Conservation (phyloP, 2,113 vertebrate genomes). For the Agapornis roseicollis region DNA sequence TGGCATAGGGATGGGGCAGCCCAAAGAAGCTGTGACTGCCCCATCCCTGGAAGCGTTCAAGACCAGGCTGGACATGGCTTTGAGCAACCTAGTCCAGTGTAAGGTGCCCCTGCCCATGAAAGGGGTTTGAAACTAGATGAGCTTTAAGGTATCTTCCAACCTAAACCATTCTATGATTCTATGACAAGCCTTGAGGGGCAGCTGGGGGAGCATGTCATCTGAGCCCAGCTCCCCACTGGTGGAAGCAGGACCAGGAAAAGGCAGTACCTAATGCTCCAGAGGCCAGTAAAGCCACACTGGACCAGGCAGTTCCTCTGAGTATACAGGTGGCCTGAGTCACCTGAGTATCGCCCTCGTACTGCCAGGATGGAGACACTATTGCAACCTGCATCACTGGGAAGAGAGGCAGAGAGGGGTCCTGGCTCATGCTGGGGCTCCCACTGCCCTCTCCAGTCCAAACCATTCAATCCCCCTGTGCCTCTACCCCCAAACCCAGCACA, state of each 20-base stretch:
- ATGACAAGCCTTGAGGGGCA: neutral
- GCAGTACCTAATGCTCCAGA: neutral
- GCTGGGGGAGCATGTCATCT: neutral
- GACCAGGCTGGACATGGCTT: neutral
- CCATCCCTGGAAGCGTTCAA: neutral
- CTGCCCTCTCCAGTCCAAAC: neutral
- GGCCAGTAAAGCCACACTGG: neutral
- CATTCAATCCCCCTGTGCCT: rapidly evolving
- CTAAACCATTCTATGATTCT: neutral
- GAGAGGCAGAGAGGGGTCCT: neutral
- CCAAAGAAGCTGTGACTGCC: neutral
- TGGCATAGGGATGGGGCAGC: neutral
- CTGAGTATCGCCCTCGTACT: rapidly evolving
- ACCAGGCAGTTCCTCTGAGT: neutral
- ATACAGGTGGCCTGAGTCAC: neutral
- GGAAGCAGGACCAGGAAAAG: neutral
- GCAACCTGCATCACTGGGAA: neutral
- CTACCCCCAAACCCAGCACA: neutral
- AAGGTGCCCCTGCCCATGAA: neutral
- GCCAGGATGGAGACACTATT: neutral
- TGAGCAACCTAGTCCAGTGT: neutral
- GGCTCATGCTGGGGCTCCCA: neutral
- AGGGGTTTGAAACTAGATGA: neutral
- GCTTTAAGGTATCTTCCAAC: neutral
- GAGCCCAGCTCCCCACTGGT: neutral